Base-by-base conservation (phyloP, 2,888 invertebrate species). In the Theretra japonica region DNA sequence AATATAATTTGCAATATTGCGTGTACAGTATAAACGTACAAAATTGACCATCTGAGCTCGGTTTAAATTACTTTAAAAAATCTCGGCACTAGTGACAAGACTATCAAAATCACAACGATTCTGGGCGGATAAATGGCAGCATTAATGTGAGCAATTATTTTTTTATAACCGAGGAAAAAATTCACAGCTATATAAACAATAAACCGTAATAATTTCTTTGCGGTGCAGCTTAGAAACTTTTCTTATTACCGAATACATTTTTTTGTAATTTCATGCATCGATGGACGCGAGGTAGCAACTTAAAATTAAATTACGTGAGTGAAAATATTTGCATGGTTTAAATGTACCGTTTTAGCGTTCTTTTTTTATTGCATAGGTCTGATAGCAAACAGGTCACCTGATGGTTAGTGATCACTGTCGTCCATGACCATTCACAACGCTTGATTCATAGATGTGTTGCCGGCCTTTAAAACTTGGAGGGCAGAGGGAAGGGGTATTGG, bases 191-290 rank as follows among this genome's bases (percentile, higher is more conserved):
- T 79, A 79, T 78, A 84, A 83, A 84, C 82, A 85, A 83, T 82
- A 78, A 82, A 78, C 80, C 72, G 76, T 77, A 77, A 82, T 84
- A 79, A 83, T 65, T 65, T 48, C 41, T 48, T 86, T 85, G 76
- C 77, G 81, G 83, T 82, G 82, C 83, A 78, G 83, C 86, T 86
- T 81, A 79, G 78, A 82, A 82, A 81, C 82, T 85, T 82, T 84
- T 81, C 77, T 77, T 74, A 75, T 76, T 74, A 70, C 73, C 41
- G 62, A 62, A 62, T 76, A 70, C 73, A 4, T 75, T 71, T 72
- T 76, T 69, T 76, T 79, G 81, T 82, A 76, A 83, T 84, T 86
- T 88, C 82, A 85, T 80, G 82, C 85, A 81, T 82, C 83, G 83
- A 80, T 82, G 79, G 79, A 76, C 78, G 78, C 77, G 78, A 79